Evolutionary conservation across 2,113 vertebrate species (phyloP).

Genomic region (Nibea albiflora): DNA sequence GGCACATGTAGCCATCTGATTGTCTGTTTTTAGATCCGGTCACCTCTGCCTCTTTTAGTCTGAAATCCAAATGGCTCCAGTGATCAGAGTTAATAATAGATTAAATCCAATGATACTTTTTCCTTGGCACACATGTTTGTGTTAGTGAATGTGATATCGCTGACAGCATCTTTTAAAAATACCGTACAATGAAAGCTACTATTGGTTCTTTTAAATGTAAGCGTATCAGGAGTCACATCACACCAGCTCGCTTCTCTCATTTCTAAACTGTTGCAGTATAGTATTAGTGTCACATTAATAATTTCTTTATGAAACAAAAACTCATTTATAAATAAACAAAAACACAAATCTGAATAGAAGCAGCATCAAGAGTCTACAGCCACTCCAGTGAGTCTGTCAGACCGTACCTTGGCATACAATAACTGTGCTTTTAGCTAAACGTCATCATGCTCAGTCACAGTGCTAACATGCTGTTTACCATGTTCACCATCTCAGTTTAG

Average conservation of each 20-base stretch:
- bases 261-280: no score
- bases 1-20: neutral
- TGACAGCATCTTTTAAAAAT: neutral
- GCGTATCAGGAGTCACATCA: neutral
- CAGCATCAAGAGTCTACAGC: neutral
- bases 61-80: constrained; percentile 11
- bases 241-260: neutral
- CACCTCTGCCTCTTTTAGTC: neutral
- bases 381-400: neutral
- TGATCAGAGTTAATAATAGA: neutral
- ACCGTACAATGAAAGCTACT: no score
- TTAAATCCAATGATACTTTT: constrained; percentile 12
- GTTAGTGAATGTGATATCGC: neutral
- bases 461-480: neutral
- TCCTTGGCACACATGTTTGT: neutral
- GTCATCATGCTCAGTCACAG: no score
- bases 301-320: neutral
- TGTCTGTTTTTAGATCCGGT: neutral
- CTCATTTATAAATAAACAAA: neutral
- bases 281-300: neutral
- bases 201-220: neutral
- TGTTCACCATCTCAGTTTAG: no score
- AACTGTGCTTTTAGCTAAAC: neutral
- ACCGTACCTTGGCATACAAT: neutral
- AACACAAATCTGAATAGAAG: neutral